These are phyloP conservation scores for Vulpes lagopus DNA, from an alignment of 2,113 vertebrate genomes.

Conservation along the genomic window DNA sequence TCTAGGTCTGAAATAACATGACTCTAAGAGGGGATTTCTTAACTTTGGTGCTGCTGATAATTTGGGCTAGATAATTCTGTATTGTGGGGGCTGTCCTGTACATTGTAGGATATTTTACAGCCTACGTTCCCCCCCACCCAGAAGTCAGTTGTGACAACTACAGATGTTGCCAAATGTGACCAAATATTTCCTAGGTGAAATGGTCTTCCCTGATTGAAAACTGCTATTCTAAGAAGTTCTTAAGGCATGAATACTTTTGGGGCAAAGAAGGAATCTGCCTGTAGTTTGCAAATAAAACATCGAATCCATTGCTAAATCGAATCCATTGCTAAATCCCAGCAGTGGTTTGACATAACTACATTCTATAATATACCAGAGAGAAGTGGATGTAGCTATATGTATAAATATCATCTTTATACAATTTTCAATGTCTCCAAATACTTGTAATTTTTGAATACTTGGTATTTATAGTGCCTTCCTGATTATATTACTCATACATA, in stretches of 20 bases:
- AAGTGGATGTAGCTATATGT: background rate
- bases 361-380: background rate
- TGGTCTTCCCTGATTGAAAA: background rate
- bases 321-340: background rate
- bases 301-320: background rate
- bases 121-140: too few species aligned
- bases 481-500: background rate
- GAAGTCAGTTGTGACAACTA: background rate
- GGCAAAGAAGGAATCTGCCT: constrained; percentile 18
- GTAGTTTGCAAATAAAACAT: background rate
- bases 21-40: background rate
- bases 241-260: background rate
- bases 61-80: background rate
- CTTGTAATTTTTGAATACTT: background rate
- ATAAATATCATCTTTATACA: background rate
- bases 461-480: background rate
- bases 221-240: background rate
- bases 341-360: background rate
- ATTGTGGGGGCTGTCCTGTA: background rate
- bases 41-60: background rate
- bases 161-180: background rate
- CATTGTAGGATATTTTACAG: background rate
- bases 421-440: background rate
- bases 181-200: background rate
- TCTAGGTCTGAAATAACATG: background rate